These are phyloP conservation scores for Endomychus coccineus DNA, from an alignment of 2,888 invertebrate genomes.

Conservation along the genomic window DNA sequence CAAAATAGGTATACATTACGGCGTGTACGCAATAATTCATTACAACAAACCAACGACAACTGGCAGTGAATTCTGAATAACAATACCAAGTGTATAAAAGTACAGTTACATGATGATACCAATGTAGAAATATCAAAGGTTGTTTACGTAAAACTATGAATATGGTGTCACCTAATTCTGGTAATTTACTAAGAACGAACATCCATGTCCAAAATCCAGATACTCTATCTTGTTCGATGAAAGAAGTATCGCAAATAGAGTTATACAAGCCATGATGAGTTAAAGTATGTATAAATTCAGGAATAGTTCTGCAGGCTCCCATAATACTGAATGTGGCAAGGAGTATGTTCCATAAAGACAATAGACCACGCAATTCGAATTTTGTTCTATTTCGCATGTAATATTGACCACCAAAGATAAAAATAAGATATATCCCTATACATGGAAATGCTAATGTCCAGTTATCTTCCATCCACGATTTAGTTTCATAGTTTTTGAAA, in stretches of 20 bases:
- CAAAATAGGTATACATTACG: slow-evolving; percentile 89
- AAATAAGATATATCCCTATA: slow-evolving; percentile 79
- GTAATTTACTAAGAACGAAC: slow-evolving; percentile 93
- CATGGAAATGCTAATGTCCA: slow-evolving; percentile 93
- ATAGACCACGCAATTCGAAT: slow-evolving; percentile 79
- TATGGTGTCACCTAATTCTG: slow-evolving; percentile 92
- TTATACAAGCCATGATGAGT: slow-evolving; percentile 88
- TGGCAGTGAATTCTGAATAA: slow-evolving; percentile 82
- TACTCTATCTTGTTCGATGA: slow-evolving; percentile 85
- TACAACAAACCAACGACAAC: slow-evolving; percentile 88
- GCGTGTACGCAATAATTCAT: slow-evolving; percentile 91
- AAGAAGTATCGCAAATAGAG: slow-evolving; percentile 93
- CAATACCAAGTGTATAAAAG: slow-evolving; percentile 91
- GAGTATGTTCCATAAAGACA: slow-evolving; percentile 87
- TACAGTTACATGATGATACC: slow-evolving; percentile 96
- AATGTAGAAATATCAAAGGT: slow-evolving; percentile 88
- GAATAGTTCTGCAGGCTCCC: slow-evolving; percentile 86
- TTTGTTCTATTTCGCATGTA: slow-evolving; percentile 88
- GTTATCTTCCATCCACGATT: slow-evolving; percentile 92
- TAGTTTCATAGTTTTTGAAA: slow-evolving; percentile 82
- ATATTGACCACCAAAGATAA: slow-evolving; percentile 89
- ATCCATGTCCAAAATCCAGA: slow-evolving; percentile 97
- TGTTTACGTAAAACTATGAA: slow-evolving; percentile 91
- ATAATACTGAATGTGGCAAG: slow-evolving; percentile 92
- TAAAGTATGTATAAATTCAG: slow-evolving; percentile 85